These are phyloP conservation scores for Cartodere bifasciata DNA, from an alignment of 2,888 invertebrate species.

Conservation along the genomic window DNA sequence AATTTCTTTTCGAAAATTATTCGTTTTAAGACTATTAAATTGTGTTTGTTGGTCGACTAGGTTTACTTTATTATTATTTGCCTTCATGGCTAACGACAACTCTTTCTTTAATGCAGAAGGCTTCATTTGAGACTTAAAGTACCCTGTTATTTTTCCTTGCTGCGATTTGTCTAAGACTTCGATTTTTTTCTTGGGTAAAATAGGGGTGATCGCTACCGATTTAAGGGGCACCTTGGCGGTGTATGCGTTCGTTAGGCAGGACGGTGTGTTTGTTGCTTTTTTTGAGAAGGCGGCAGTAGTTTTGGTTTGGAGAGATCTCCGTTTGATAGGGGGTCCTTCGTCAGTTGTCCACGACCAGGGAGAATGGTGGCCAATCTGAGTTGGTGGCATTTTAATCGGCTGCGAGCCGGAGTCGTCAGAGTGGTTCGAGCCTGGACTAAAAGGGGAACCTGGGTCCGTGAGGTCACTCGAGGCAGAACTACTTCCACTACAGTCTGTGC, in stretches of 20 bases:
- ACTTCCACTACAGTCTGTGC: slow-evolving; percentile 54
- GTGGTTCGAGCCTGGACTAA: slow-evolving; percentile 51
- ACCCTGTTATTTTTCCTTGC: slow-evolving; percentile 75
- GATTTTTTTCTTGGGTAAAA: no score
- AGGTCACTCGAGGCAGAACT: slow-evolving; percentile 58
- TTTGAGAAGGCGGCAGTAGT: slow-evolving; percentile 3
- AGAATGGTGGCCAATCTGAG: slow-evolving; percentile 23
- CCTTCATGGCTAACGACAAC: slow-evolving; percentile 13
- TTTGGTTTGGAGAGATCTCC: slow-evolving; percentile 5
- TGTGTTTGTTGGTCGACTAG: slow-evolving; percentile 26
- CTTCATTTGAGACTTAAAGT: slow-evolving; percentile 75
- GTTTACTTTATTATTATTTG: slow-evolving; percentile 18
- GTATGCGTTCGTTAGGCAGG: slow-evolving; percentile 1
- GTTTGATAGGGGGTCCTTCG: slow-evolving; percentile 6
- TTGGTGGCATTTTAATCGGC: slow-evolving; percentile 31
- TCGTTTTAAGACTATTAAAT: slow-evolving; percentile 19
- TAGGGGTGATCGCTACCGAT: no score
- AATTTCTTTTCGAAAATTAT: slow-evolving; percentile 19
- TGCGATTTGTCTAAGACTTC: no score
- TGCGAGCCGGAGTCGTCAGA: slow-evolving; percentile 31
- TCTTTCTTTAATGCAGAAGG: slow-evolving; percentile 36
- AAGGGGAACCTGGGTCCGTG: slow-evolving; percentile 77
- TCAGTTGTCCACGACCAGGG: slow-evolving; percentile 25
- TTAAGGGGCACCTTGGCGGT: no score
- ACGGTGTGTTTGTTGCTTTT: slow-evolving; percentile 1